These are phyloP conservation scores for Agelas oroides DNA, from an alignment of 37 sponge, comb jelly and placozoan genomes.

Conservation along the genomic window DNA sequence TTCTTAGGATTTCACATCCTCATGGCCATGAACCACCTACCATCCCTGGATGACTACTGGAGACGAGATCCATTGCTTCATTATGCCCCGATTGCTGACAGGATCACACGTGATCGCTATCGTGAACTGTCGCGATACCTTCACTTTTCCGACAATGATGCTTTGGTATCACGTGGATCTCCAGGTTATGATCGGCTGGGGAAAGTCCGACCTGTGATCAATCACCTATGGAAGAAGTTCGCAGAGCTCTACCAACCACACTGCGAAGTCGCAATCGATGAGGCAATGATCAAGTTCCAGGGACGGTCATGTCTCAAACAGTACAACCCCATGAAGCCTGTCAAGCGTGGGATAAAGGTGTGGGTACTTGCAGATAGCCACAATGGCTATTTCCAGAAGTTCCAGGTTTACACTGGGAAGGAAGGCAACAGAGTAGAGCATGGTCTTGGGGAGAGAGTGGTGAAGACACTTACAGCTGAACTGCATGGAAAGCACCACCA, in stretches of 20 bases:
- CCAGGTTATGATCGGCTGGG: conserved; percentile 28
- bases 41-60: conserved; percentile 38
- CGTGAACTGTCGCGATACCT: conserved; percentile 35
- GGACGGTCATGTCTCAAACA: conserved; percentile 47
- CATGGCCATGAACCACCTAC: conserved; percentile 19
- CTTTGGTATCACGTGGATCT: conserved; percentile 9
- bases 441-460: conserved; percentile 13
- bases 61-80: not conserved
- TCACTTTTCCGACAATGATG: conserved; percentile 41
- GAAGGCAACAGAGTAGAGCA: not conserved
- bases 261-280: conserved; percentile 21
- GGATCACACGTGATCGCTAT: conserved; percentile 32
- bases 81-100: conserved; percentile 29
- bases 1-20: conserved; percentile 32
- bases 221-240: conserved; percentile 4
- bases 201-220: conserved; percentile 33
- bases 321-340: conserved; percentile 42
- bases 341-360: conserved; percentile 47
- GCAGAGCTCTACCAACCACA: conserved; percentile 16
- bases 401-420: conserved; percentile 31
- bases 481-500: conserved; percentile 16
- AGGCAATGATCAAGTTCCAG: conserved; percentile 57
- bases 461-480: conserved; percentile 15
- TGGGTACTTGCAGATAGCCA: conserved; percentile 50
- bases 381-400: conserved; percentile 41